A percentile compares a stretch with the other conserved stretches of the same genome.
phyloP scores from a whole-genome alignment of 92 coral and sea anemone species.

The Chrysogorgia sp. region DNA sequence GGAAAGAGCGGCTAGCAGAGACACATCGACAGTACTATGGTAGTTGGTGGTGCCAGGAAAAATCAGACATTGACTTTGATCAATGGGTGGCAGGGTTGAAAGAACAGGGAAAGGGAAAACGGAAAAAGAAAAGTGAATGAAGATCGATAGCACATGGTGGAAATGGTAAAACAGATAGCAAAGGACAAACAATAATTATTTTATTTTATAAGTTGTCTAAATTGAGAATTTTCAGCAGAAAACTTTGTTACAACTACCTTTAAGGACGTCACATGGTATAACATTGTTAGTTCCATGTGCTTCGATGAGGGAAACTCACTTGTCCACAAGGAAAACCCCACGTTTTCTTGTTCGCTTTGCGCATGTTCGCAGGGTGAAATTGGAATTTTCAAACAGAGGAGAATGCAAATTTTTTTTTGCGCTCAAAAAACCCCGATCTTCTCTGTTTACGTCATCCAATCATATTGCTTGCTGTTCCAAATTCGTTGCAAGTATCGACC shows the following conservation, averaged over 20 bases:
- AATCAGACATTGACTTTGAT: not conserved
- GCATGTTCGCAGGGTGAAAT: no score
- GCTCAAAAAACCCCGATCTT: no score
- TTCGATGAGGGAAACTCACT: no score
- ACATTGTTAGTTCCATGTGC: no score
- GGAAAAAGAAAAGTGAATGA: not conserved
- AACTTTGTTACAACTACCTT: no score
- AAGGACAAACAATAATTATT: no score
- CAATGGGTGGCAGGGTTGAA: not conserved
- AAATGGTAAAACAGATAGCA: no score
- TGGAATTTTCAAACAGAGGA: constrained; percentile 26
- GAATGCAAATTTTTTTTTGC: constrained; percentile 13
- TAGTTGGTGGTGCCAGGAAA: constrained; percentile 27
- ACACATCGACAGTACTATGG: constrained; percentile 40
- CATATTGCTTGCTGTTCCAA: not conserved
- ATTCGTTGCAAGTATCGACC: not conserved
- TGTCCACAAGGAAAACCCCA: not conserved
- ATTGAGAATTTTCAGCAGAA: no score
- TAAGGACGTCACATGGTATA: no score
- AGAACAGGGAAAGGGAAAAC: not conserved
- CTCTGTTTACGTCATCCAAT: not conserved
- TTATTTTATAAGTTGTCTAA: no score
- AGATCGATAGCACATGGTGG: no score
- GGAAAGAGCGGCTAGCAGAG: constrained; percentile 10
- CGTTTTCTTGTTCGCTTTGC: not conserved